phyloP scores from a whole-genome alignment of 1,140 invertebrate genomes.

The Thalassaphorura encarpata region DNA sequence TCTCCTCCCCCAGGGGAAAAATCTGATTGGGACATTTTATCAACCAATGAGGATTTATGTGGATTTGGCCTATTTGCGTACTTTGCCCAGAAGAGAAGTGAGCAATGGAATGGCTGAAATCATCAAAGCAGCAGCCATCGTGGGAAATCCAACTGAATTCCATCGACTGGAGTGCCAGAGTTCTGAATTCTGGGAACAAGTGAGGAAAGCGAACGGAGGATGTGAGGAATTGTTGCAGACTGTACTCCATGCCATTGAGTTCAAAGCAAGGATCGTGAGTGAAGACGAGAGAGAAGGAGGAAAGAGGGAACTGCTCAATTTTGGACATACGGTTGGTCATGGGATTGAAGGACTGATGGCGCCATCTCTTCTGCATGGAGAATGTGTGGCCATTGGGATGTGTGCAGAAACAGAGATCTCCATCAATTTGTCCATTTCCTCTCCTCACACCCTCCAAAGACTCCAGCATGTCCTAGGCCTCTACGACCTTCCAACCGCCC shows the following conservation, averaged over 20 bases:
- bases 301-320: conserved; percentile 2
- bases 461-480: not conserved
- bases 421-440: not conserved
- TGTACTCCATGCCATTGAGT: not conserved
- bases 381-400: conserved; percentile 3
- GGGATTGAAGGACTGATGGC: not conserved
- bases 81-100: not conserved
- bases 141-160: not conserved
- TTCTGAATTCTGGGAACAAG: not conserved
- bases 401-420: not conserved
- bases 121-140: conserved; percentile 1
- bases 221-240: not conserved
- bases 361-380: conserved; percentile 2
- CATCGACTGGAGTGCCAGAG: not conserved
- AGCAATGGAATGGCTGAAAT: conserved; percentile 8
- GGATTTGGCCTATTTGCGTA: not conserved
- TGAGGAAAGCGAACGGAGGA: not conserved
- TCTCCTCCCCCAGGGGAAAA: not conserved
- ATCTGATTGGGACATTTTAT: conserved; percentile 4
- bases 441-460: not conserved
- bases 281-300: not conserved
- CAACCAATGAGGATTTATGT: not conserved
- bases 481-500: not conserved
- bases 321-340: conserved; percentile 6
- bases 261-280: not conserved